Evolutionary conservation across 2,113 vertebrate genomes (phyloP), one percentile per base, ranked within the genome.

Genomic region (Nerophis ophidion): DNA sequence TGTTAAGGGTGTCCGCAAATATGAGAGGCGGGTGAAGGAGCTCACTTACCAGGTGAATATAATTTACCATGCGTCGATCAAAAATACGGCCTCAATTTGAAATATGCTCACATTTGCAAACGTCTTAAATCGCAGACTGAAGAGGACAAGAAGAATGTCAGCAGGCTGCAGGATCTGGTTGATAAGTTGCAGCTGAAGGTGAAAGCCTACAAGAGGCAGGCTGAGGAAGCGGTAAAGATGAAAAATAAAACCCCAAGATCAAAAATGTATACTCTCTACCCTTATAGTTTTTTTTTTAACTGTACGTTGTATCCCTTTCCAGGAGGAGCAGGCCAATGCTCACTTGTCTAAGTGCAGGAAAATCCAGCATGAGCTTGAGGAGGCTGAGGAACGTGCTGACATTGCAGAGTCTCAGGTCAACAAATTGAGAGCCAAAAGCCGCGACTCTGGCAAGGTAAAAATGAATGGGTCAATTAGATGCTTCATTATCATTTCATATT

Each of bases 201-300:
- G 60, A 97, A 96, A 59, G 89, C 91, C 63, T 97, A 95, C 76
- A 96, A 96, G 89, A 93, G 93, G 60, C 93, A 96, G 85, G 75
- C 93, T 68, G 94, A 98, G 83, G 95, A 97, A 51, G 84, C 92
- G 75, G 84, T 86, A 81, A 84, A 80, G 15, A 44, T 5, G 50
- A 47, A 56, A 48, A 48, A 16, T 4, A 33, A 26, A 17, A 19
- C 1, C 40, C 5, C 5, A 56, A 7, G 1, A 1, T 6, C 5
- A 45, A 44, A 57, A 42, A 42, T 12, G 15, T 34, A 3, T 7
- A 8, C 34, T 36, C 9, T 12, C 11, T 42, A 8, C 6, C 12
- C 17, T 7, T 13, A 42, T 58, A 4, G 26, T 26, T 26, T 26
- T 46, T 33, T 34, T 58, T n/a, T 12, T 5, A 38, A 38, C 26